phyloP scores from a whole-genome alignment of 2,797 vertebrate species.

The Anguilla pacifica region DNA sequence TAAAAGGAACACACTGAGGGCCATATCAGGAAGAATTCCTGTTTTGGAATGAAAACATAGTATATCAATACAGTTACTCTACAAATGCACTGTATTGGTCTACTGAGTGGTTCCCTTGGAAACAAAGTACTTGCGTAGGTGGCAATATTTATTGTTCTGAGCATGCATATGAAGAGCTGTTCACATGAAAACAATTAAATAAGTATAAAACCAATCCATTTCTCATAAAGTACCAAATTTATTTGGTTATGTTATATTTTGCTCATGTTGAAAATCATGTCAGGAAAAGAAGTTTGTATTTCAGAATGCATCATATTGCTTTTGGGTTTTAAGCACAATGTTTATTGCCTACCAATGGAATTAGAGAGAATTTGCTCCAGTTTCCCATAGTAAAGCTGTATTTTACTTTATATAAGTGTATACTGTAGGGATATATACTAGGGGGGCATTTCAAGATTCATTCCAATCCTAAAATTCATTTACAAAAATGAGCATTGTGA shows the following conservation, averaged over 20 bases:
- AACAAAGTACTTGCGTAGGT: background rate
- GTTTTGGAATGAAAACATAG: background rate
- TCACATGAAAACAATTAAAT: background rate
- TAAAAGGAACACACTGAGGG: background rate
- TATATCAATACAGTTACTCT: background rate
- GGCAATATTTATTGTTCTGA: background rate
- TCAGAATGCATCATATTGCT: background rate
- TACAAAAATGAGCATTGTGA: too few relatives aligned
- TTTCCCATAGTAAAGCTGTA: too few relatives aligned
- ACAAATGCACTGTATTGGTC: background rate
- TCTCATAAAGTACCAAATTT: background rate
- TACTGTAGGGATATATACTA: too few relatives aligned
- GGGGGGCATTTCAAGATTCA: too few relatives aligned
- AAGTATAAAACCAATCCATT: background rate
- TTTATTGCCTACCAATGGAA: too few relatives aligned
- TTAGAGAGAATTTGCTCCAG: too few relatives aligned
- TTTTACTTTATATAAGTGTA: too few relatives aligned
- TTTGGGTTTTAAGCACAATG: background rate
- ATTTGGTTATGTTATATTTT: too few relatives aligned
- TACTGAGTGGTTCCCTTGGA: constrained; percentile 2
- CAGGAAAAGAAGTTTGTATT: background rate
- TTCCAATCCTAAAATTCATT: too few relatives aligned
- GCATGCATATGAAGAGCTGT: background rate
- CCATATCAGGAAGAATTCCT: background rate
- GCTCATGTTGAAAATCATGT: background rate